Conservation (phyloP, 2,888 invertebrate species). For the Marasmarcha lunaedactyla region DNA sequence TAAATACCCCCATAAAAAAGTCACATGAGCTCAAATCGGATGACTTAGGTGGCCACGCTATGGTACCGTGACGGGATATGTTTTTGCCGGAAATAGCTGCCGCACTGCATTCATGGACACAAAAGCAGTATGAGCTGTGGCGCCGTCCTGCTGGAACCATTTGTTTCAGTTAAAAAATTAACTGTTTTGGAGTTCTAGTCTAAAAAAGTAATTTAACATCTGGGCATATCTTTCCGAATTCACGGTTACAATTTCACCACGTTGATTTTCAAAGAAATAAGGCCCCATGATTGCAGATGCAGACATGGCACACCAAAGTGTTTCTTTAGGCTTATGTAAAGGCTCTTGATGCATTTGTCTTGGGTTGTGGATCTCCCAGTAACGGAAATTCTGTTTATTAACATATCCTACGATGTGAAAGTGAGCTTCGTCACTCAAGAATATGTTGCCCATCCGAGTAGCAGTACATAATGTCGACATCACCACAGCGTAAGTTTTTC, state of each 20-base stretch:
- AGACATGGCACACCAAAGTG: slow-evolving; percentile 30
- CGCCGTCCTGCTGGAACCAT: too few species aligned
- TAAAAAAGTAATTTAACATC: slow-evolving; percentile 17
- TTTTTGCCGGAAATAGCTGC: background rate
- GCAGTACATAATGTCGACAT: too few species aligned
- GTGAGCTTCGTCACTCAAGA: slow-evolving; percentile 19
- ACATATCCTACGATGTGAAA: slow-evolving; percentile 7
- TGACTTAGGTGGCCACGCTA: slow-evolving; percentile 11
- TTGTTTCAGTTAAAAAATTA: too few species aligned
- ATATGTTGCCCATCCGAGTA: too few species aligned
- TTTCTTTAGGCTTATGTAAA: slow-evolving; percentile 24
- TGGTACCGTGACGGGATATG: background rate
- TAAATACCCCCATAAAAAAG: slow-evolving; percentile 4
- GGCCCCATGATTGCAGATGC: slow-evolving; percentile 26
- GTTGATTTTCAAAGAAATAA: slow-evolving; percentile 24
- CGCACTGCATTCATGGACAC: slow-evolving; percentile 8
- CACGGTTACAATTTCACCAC: slow-evolving; percentile 19
- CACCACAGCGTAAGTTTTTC: too few species aligned
- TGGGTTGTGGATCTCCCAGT: slow-evolving; percentile 10
- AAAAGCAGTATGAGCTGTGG: too few species aligned
- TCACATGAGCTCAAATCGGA: slow-evolving; percentile 11
- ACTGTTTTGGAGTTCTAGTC: background rate
- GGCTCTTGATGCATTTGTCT: slow-evolving; percentile 16
- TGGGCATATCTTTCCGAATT: slow-evolving; percentile 17
- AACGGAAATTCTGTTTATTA: slow-evolving; percentile 10